Evolutionary conservation across 2,113 vertebrate species (phyloP), one percentile per base, ranked within the genome.

Genomic region (Raja brachyura): DNA sequence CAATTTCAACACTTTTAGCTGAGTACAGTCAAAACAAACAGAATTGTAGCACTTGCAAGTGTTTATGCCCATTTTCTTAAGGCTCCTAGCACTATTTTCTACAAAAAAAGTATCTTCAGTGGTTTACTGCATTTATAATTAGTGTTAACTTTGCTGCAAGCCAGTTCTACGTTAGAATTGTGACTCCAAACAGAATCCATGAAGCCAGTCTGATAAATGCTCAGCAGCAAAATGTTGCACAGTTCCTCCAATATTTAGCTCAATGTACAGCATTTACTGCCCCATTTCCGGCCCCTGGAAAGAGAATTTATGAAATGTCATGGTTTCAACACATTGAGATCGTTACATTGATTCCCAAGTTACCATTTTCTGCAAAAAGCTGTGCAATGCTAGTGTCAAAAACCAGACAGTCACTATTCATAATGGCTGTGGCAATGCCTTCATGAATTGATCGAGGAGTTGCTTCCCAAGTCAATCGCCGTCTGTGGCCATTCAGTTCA

Each of bases 341-440:
- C 96, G 99, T 99, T 95, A 99, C 99, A 39, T 99, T 99, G 96
- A 99, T 99, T 95, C 99, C 98, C 97, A 99, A 97, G 95, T 99
- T 99, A 94, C 99, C 99, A 77, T 99, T 99, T 96, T 99, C 98
- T 68, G 99, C 99, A 94, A 99, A 99, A 93, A 99, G 98, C 97
- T 99, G 99, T 95, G 98, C 98, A 93, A 99, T 99, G 97, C 98
- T 99, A 95, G 99, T 99, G 97, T 99, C 98, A 86, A 99, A 99
- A 94, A 99, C 98, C 95, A 99, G 97, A 95, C 99, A 99, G 97
- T 99, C 98, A 96, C 98, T 99, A 95, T 99, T 99, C 98, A 99
- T 99, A 95, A 99, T 99, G 95, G 98, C 98, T 9, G 99, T 99
- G 94, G 99, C 98, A 94, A 99, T 99, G 94, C 98, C 99, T 96